Percentiles rank a stretch among this genome's conserved stretches.
These are phyloP conservation scores for Pangasius macronema DNA, from an alignment of 2,797 vertebrate genomes.

Conservation along the genomic window DNA sequence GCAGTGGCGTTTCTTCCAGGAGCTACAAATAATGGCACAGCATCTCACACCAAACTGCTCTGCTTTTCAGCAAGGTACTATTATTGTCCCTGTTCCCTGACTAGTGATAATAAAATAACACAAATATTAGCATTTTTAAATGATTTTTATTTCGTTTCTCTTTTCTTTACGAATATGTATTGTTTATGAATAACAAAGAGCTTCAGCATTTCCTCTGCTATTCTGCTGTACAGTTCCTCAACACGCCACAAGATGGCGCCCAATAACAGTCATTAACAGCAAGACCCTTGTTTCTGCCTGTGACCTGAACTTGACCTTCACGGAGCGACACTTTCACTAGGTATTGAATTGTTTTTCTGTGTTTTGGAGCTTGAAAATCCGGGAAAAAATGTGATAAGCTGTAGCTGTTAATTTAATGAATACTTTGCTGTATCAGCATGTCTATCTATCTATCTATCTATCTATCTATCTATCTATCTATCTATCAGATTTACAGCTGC, in stretches of 20 bases:
- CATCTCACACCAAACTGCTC: background rate
- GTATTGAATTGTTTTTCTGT: background rate
- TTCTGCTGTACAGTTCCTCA: background rate
- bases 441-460: background rate
- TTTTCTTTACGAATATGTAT: no score
- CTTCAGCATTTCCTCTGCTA: background rate
- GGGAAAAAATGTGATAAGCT: background rate
- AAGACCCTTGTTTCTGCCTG: background rate
- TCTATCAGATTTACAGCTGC: background rate
- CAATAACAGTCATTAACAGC: background rate
- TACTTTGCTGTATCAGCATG: background rate
- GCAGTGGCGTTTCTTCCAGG: no score
- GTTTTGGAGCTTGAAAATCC: background rate
- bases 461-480: background rate
- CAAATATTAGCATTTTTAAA: background rate
- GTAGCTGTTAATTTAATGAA: background rate
- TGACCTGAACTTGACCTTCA: slow-evolving; percentile 51
- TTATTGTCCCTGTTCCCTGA: background rate
- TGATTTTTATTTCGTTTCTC: no score
- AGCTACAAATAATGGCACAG: background rate
- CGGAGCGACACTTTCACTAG: background rate
- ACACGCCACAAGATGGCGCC: slow-evolving; percentile 29
- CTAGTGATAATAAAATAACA: background rate
- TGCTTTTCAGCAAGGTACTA: no score
- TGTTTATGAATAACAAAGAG: background rate